Base-by-base conservation (phyloP, 1,140 invertebrate species). In the Melipona quadrifasciata region DNA sequence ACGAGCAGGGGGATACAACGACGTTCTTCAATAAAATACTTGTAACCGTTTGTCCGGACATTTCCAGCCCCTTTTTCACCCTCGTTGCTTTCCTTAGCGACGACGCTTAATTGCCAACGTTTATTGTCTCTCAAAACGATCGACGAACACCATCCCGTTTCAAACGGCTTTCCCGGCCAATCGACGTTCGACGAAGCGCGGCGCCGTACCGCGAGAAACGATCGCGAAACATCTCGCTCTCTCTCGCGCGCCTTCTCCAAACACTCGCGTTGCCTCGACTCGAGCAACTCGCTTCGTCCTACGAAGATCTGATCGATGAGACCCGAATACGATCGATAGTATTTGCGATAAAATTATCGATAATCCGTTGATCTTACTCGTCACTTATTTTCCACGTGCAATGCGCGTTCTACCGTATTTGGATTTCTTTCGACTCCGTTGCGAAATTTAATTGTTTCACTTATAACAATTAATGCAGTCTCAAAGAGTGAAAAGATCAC, bases 101-200 rank as follows among this genome's bases (percentile, higher is more conserved):
- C 90, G 90, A 93, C 89, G 89, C 82, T 93, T 90, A 90, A 90
- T 89, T 89, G 86, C 87, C 89, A 76, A 82, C 76, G 67, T 79
- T 87, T 79, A 80, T 84, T 71, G 68, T 70, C 82, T 72, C 76
- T 84, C 55, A 80, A 72, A 84, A 58, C 75, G 76, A 84, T 84
- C 82, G 67, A 34, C 64, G 31, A 68, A 68, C 73, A 31, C 53
- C 21, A 51, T 61, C 47, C 73, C 74, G 53, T 78, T 77, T 68
- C 74, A 65, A 83, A 83, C n/a, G 57, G 27, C 78, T 39, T 61
- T 57, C 80, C 31, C 61, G 67, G 34, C 64, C 81, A 78, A 78
- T 83, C 81, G 77, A 34, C 64, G 51, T 58, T 82, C 80, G 47
- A 67, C 39, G 58, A 51, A 34, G 31, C 19, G 31, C n/a, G n/a